Evolutionary conservation across 2,888 invertebrate species (phyloP).

Genomic region (Oxystoma pomonae): DNA sequence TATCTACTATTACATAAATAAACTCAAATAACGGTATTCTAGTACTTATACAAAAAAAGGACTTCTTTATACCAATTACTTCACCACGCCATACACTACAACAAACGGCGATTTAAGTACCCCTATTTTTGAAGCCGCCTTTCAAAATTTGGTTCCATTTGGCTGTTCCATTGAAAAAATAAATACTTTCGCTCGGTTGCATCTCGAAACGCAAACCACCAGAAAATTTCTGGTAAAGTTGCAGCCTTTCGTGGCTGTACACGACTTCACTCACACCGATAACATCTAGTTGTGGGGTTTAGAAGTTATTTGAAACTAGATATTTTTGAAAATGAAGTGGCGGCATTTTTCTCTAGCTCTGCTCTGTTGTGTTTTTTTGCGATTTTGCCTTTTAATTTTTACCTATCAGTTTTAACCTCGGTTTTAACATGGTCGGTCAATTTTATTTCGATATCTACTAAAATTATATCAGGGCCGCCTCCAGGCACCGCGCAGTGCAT

Average conservation of each 20-base stretch:
- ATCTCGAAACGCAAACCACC: slow-evolving; percentile 34
- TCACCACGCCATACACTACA: not conserved
- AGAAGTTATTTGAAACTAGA: slow-evolving; percentile 1
- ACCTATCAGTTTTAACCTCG: too few species aligned
- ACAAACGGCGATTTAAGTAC: slow-evolving; percentile 22
- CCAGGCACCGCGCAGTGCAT: too few species aligned
- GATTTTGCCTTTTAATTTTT: too few species aligned
- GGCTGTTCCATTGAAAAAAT: not conserved
- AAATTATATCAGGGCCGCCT: too few species aligned
- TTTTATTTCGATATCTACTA: too few species aligned
- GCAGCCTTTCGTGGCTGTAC: slow-evolving; percentile 32
- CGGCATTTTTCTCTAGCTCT: not conserved
- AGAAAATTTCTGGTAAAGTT: slow-evolving; percentile 40
- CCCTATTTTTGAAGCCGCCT: slow-evolving; percentile 31
- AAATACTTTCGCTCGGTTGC: slow-evolving; percentile 25
- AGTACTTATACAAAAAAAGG: not conserved
- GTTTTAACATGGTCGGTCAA: too few species aligned
- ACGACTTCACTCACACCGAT: slow-evolving; percentile 35
- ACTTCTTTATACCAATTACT: not conserved
- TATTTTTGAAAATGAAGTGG: not conserved
- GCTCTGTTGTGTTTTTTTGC: too few species aligned
- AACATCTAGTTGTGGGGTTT: slow-evolving; percentile 26
- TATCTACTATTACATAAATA: too few species aligned
- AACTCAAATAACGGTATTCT: not conserved
- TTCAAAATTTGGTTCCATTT: slow-evolving; percentile 30